These are phyloP conservation scores for Cremastinae sp. DNA, from an alignment of 2,888 invertebrate genomes.

Conservation along the genomic window DNA sequence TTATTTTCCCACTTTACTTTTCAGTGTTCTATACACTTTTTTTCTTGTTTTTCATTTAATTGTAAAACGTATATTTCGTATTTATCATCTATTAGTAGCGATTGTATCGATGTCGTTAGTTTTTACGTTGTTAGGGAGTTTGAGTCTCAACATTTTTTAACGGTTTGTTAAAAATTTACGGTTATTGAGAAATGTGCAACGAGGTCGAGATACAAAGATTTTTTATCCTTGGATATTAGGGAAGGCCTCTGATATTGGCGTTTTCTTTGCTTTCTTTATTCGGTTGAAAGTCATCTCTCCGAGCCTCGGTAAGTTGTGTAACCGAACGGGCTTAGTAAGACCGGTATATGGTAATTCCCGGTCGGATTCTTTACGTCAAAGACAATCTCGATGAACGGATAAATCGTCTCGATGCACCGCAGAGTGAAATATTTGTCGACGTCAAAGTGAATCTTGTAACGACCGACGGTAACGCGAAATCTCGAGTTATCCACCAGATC, in stretches of 20 bases:
- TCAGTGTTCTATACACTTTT: neutral
- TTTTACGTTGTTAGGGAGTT: no score
- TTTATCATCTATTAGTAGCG: no score
- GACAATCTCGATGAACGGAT: constrained; percentile 89
- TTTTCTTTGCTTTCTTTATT: neutral
- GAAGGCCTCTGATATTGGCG: constrained; percentile 22
- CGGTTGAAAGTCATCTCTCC: constrained; percentile 75
- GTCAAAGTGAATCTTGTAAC: constrained; percentile 89
- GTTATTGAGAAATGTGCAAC: no score
- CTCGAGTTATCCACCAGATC: constrained; percentile 83
- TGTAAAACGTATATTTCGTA: no score
- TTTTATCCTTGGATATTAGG: no score
- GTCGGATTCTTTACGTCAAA: constrained; percentile 85
- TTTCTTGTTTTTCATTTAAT: constrained; percentile 3
- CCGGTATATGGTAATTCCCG: constrained; percentile 88
- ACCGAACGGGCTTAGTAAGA: constrained; percentile 88
- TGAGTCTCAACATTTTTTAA: no score
- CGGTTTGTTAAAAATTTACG: no score
- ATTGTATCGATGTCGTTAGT: no score
- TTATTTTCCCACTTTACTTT: constrained; percentile 5
- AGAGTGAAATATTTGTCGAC: constrained; percentile 87
- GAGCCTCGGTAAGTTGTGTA: constrained; percentile 90
- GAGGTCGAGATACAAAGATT: no score
- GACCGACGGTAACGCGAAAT: constrained; percentile 84
- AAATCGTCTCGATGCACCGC: constrained; percentile 84